These are phyloP conservation scores for Macaca fascicularis DNA, from an alignment of 2,113 vertebrate species.

Conservation along the genomic window DNA sequence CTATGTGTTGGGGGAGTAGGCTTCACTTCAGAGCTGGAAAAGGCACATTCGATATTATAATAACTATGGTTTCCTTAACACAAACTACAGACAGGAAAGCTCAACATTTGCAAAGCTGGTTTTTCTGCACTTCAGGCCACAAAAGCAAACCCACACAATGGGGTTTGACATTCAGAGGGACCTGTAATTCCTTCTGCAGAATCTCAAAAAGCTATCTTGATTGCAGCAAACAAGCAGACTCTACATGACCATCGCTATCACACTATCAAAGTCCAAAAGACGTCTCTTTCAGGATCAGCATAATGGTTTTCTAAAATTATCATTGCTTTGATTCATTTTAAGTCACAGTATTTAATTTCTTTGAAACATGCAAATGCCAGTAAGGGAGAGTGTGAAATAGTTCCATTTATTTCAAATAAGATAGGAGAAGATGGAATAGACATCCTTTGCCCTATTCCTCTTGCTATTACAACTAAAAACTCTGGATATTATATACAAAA, in stretches of 20 bases:
- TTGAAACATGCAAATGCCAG: constrained; percentile 47
- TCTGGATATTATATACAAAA: neutral
- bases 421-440: neutral
- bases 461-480: constrained; percentile 30
- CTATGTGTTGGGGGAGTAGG: neutral
- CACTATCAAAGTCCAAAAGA: constrained; percentile 19
- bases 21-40: neutral
- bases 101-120: constrained; percentile 31
- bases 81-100: neutral
- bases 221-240: constrained; percentile 12
- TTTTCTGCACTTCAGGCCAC: constrained; percentile 37
- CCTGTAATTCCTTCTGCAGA: neutral
- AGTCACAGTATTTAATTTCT: constrained; percentile 21
- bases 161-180: constrained; percentile 13
- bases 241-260: neutral
- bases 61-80: constrained; percentile 20
- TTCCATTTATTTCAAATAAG: constrained; percentile 49
- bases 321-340: constrained; percentile 49
- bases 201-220: constrained; percentile 41
- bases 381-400: neutral
- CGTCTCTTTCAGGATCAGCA: constrained; percentile 44
- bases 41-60: neutral
- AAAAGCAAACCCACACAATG: constrained; percentile 42
- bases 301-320: constrained; percentile 48
- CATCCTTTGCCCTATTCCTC: neutral